Conservation (phyloP, 1,140 invertebrate genomes). For the Pseudachorutes palmiensis region DNA sequence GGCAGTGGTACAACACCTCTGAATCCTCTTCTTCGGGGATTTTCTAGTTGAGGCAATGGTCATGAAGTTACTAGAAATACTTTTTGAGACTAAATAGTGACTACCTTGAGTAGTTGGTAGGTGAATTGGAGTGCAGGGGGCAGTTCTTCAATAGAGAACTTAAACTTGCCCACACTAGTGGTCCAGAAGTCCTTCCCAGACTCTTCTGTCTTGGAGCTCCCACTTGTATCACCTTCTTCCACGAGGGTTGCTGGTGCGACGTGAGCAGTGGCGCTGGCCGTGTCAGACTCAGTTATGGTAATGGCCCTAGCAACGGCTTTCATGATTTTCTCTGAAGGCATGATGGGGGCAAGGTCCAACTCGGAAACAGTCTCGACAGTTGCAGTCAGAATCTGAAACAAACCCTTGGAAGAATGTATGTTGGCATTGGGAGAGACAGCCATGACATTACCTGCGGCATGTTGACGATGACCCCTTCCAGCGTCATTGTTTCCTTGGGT, state of each 20-base stretch:
- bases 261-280: conserved; percentile 46
- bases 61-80: neutral
- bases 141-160: conserved; percentile 81
- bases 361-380: conserved; percentile 86
- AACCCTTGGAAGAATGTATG: neutral
- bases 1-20: conserved; percentile 85
- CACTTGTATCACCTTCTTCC: conserved; percentile 36
- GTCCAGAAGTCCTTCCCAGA: conserved; percentile 55
- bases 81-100: neutral
- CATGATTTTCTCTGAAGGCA: conserved; percentile 70
- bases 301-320: conserved; percentile 73
- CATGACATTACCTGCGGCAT: conserved; percentile 68
- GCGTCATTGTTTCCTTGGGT: conserved; percentile 57
- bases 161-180: conserved; percentile 83
- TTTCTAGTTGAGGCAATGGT: conserved; percentile 29
- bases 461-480: conserved; percentile 73
- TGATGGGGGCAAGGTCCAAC: conserved; percentile 69
- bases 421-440: conserved; percentile 19
- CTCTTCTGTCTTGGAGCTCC: conserved; percentile 16
- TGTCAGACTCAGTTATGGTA: conserved; percentile 79
- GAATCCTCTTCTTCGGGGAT: conserved; percentile 54
- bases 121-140: conserved; percentile 88
- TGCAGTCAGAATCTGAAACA: conserved; percentile 74
- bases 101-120: conserved; percentile 75
- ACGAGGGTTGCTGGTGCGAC: conserved; percentile 39